A percentile compares a stretch with the other conserved stretches of the same genome.
Evolutionary conservation across 2,888 invertebrate genomes (phyloP).

Genomic region (Cheilosia pagana): DNA sequence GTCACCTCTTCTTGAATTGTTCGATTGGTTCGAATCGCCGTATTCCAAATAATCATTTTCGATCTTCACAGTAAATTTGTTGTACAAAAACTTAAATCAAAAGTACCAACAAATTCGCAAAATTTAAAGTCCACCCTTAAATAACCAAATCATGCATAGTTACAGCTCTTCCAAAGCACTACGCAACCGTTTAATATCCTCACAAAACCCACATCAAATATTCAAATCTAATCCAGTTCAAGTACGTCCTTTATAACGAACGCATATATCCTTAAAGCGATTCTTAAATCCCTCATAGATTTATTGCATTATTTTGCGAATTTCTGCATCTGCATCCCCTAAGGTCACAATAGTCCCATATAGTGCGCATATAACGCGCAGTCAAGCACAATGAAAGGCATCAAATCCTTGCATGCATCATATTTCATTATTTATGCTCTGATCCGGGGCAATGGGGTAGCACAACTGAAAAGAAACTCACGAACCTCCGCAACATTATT

Average conservation of each 20-base stretch:
- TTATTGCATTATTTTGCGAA: slow-evolving; percentile 44
- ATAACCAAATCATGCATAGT: too few relatives aligned
- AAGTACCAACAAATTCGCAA: too few relatives aligned
- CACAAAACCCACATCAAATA: slow-evolving; percentile 14
- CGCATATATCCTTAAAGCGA: slow-evolving; percentile 23
- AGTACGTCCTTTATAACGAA: slow-evolving; percentile 27
- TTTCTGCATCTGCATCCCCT: slow-evolving; percentile 45
- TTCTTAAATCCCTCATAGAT: slow-evolving; percentile 21
- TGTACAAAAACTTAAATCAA: too few relatives aligned
- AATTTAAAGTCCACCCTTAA: too few relatives aligned
- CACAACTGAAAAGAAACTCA: neutral
- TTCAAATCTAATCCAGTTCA: slow-evolving; percentile 47
- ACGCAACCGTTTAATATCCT: neutral
- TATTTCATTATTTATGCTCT: slow-evolving; percentile 31
- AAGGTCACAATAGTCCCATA: slow-evolving; percentile 18
- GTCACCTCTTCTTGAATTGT: too few relatives aligned
- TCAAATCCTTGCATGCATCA: slow-evolving; percentile 19
- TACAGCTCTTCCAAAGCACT: too few relatives aligned
- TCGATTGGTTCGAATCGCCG: too few relatives aligned
- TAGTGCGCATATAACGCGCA: slow-evolving; percentile 39
- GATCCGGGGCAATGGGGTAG: slow-evolving; percentile 34
- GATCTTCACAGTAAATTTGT: too few relatives aligned
- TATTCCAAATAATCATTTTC: too few relatives aligned
- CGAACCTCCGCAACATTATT: slow-evolving; percentile 34
- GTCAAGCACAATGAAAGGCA: slow-evolving; percentile 5